A percentile compares a stretch with the other conserved stretches of the same genome.
phyloP scores from a whole-genome alignment of 1,140 invertebrate genomes.

The Drosophila kurseongensis region DNA sequence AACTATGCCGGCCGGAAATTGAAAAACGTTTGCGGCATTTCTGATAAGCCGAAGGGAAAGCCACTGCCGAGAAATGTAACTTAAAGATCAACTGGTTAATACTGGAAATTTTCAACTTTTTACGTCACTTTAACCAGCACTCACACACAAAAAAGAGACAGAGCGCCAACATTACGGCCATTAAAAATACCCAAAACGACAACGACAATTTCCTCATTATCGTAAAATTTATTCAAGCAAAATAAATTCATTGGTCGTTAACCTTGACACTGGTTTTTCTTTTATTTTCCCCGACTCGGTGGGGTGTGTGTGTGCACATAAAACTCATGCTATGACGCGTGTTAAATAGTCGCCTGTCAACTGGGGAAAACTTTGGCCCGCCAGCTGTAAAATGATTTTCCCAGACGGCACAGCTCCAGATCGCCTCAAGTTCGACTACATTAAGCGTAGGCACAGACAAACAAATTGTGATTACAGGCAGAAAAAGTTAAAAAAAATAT shows the following conservation, averaged over 20 bases:
- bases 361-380: constrained; percentile 47
- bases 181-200: constrained; percentile 84
- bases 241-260: constrained; percentile 85
- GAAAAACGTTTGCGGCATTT: constrained; percentile 81
- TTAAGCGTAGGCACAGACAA: constrained; percentile 41
- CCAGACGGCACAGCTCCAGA: constrained; percentile 38
- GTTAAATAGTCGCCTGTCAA: constrained; percentile 81
- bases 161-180: constrained; percentile 73
- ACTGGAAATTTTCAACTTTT: constrained; percentile 18
- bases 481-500: constrained; percentile 15
- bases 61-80: constrained; percentile 15
- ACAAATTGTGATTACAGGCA: constrained; percentile 69
- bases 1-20: constrained; percentile 79
- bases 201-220: constrained; percentile 85
- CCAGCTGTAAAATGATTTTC: constrained; percentile 50
- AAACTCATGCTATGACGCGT: constrained; percentile 77
- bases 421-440: constrained; percentile 44
- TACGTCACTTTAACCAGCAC: constrained; percentile 10
- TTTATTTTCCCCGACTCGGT: constrained; percentile 48
- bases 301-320: constrained; percentile 48
- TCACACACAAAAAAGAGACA: constrained; percentile 15
- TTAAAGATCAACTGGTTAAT: constrained; percentile 59
- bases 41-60: constrained; percentile 63
- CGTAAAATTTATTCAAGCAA: constrained; percentile 85
- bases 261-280: constrained; percentile 85